Evolutionary conservation across 2,113 vertebrate species (phyloP).

Genomic region (Trogon surrucura): DNA sequence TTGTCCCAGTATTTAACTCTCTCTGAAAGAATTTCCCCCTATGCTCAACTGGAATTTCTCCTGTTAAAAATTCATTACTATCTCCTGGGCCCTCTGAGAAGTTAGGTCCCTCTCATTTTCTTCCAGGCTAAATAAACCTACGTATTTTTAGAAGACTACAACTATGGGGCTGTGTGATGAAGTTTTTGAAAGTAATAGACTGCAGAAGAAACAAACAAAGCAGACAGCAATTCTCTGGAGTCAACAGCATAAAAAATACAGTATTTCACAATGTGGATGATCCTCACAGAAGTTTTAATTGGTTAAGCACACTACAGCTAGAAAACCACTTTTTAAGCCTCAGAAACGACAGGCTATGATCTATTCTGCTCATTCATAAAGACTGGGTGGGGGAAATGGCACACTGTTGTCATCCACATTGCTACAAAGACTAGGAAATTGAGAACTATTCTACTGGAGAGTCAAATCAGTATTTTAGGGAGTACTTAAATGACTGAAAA

Average conservation of each 20-base stretch:
- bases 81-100: not conserved
- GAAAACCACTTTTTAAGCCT: not conserved
- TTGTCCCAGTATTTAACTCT: not conserved
- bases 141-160: not conserved
- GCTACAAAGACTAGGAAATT: not conserved
- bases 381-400: not conserved
- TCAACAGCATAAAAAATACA: not conserved
- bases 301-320: not conserved
- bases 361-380: not conserved
- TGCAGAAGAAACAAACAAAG: not conserved
- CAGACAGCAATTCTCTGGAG: not conserved
- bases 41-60: not conserved
- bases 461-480: not conserved
- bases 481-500: not conserved
- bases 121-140: not conserved
- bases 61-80: not conserved
- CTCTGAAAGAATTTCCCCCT: not conserved
- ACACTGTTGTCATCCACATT: not conserved
- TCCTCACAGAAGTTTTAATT: not conserved
- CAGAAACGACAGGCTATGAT: not conserved
- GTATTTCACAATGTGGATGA: not conserved
- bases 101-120: not conserved
- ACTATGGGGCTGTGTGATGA: not conserved
- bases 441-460: not conserved
- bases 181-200: not conserved